These are phyloP conservation scores for Embidobia sp. DNA, from an alignment of 2,888 invertebrate species.

Conservation along the genomic window DNA sequence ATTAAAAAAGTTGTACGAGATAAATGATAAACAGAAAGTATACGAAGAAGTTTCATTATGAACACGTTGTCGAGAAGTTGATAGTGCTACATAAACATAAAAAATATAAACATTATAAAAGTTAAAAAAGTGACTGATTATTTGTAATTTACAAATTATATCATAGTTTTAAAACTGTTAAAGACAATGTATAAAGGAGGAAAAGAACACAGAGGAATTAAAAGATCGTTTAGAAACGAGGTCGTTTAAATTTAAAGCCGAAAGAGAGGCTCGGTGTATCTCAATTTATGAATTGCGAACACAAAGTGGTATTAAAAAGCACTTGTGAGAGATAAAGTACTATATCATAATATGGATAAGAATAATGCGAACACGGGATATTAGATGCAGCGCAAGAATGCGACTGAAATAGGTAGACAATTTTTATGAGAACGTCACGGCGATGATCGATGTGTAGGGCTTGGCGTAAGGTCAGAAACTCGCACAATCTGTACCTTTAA, in stretches of 20 bases:
- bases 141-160: no score
- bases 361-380: slow-evolving; percentile 19
- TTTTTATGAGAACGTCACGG: neutral
- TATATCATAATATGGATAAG: slow-evolving; percentile 13
- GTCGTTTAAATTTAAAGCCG: neutral
- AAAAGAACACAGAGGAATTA: no score
- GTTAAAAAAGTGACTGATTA: no score
- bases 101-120: no score
- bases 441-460: slow-evolving; percentile 23
- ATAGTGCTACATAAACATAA: no score
- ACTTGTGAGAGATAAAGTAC: slow-evolving; percentile 6
- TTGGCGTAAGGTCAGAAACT: slow-evolving; percentile 14
- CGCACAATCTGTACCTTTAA: slow-evolving; percentile 13
- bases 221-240: no score
- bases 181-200: no score
- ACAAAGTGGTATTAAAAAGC: slow-evolving; percentile 22
- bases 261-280: neutral
- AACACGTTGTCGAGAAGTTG: no score
- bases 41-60: no score
- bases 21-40: no score
- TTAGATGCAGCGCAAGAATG: slow-evolving; percentile 20
- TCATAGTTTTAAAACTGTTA: no score
- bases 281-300: slow-evolving; percentile 6
- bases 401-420: slow-evolving; percentile 2
- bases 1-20: no score